These are phyloP conservation scores for Thumatha senex DNA, from an alignment of 2,888 invertebrate species.

Conservation along the genomic window DNA sequence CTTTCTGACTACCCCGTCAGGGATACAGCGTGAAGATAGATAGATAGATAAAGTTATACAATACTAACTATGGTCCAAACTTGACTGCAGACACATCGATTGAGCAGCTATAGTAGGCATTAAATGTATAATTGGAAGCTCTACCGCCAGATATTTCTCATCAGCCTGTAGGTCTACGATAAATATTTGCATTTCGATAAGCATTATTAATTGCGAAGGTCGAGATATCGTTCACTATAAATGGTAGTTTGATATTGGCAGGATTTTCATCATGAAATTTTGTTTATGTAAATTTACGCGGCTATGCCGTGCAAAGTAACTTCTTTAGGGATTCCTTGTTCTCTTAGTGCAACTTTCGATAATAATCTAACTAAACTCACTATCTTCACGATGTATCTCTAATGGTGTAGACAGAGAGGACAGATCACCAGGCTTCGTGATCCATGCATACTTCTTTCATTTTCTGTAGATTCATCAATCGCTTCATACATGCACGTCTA, in stretches of 20 bases:
- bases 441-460: too few relatives aligned
- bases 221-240: slow-evolving; percentile 7
- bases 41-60: too few relatives aligned
- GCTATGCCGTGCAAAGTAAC: too few relatives aligned
- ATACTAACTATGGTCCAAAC: too few relatives aligned
- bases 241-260: slow-evolving; percentile 10
- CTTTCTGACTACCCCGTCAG: too few relatives aligned
- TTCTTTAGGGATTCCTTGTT: not conserved
- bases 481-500: too few relatives aligned
- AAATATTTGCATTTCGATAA: slow-evolving; percentile 43
- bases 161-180: slow-evolving; percentile 26
- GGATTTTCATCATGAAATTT: slow-evolving; percentile 13
- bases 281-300: not conserved
- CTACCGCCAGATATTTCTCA: slow-evolving; percentile 25
- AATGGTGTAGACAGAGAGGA: too few relatives aligned
- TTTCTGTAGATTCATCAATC: too few relatives aligned
- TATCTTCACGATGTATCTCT: too few relatives aligned
- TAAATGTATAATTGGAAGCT: slow-evolving; percentile 29
- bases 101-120: slow-evolving; percentile 14
- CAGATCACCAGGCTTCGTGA: too few relatives aligned
- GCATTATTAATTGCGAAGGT: slow-evolving; percentile 29
- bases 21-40: too few relatives aligned
- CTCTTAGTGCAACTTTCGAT: not conserved
- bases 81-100: slow-evolving; percentile 29
- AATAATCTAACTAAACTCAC: too few relatives aligned